phyloP scores from a whole-genome alignment of 2,797 vertebrate genomes.

The Cuculus canorus region DNA sequence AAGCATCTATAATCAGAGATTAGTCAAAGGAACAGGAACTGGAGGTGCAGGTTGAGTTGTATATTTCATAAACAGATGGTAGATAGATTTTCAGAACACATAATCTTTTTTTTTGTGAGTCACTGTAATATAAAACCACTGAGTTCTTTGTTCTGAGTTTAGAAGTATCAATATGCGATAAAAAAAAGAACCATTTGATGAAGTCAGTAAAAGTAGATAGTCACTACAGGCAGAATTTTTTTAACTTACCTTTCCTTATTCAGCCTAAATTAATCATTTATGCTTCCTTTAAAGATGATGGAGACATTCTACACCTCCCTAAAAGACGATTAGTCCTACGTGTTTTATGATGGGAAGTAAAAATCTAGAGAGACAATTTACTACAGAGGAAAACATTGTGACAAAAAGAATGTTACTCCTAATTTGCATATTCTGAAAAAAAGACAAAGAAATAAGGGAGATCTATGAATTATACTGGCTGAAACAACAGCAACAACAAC shows the following conservation, averaged over 20 bases:
- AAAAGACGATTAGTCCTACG: not conserved
- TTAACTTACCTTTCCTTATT: not conserved
- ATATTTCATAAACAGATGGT: not conserved
- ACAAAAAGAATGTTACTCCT: not conserved
- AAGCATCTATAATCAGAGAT: not conserved
- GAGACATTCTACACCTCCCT: not conserved
- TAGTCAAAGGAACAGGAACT: not conserved
- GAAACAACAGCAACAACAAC: not conserved
- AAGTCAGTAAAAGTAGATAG: not conserved
- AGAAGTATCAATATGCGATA: not conserved
- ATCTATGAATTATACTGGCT: not conserved
- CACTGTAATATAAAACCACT: not conserved
- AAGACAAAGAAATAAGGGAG: not conserved
- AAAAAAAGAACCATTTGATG: not conserved
- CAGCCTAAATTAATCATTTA: not conserved
- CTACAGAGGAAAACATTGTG: not conserved
- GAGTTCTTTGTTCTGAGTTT: not conserved
- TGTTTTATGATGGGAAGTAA: not conserved
- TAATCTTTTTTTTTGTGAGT: not conserved
- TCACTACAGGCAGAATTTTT: not conserved
- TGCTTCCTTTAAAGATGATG: not conserved
- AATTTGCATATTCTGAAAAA: constrained; percentile 13
- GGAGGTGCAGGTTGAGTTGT: not conserved
- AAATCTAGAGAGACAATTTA: not conserved
- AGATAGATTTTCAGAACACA: not conserved